Base-by-base conservation (phyloP, 1,140 invertebrate species). In the Phymorhynchus buccinoides region DNA sequence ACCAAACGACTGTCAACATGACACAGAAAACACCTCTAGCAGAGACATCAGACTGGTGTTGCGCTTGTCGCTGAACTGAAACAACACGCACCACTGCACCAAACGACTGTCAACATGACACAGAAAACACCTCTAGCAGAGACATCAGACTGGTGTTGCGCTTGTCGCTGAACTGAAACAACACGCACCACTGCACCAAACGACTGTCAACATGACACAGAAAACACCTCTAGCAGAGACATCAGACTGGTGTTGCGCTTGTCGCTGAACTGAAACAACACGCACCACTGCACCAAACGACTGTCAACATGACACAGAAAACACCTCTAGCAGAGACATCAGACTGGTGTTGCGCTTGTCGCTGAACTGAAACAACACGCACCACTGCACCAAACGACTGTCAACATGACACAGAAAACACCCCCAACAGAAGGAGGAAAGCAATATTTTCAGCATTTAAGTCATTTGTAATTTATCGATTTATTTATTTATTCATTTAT, bases 61-160 rank as follows among this genome's bases (percentile, higher is more conserved):
- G 18, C 88, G 66, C 87, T n/a, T 91, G 48, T 88, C 86, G 0
- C 84, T 52, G n/a, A 88, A 71, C 90, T 91, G 83, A 68, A 35
- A 73, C 18, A 9, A 37, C 7, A 68, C 71, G 37, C 32, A 73
- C 12, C 56, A 62, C 56, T 62, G 22, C n/a, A 48, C 44, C 18
- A n/a, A n/a, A n/a, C n/a, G 44, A 9, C 44, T 48, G 44, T 48
- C 7, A 48, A 48, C 44, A 9, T 6, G 18, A 48, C 6, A 18
- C 44, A 48, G 44, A 48, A n/a, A 6, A 48, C 44, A 48, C 44
- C 44, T 9, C 44, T 48, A 48, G 6, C 6, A 18, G 44, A 48
- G 44, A 48, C 88, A 89, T n/a, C n/a, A n/a, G n/a, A n/a, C n/a
- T n/a, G n/a, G n/a, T n/a, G n/a, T n/a, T n/a, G n/a, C n/a, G n/a